phyloP scores from a whole-genome alignment of 53 echinoderm and acorn worm species.

The Holothuria leucospilota region DNA sequence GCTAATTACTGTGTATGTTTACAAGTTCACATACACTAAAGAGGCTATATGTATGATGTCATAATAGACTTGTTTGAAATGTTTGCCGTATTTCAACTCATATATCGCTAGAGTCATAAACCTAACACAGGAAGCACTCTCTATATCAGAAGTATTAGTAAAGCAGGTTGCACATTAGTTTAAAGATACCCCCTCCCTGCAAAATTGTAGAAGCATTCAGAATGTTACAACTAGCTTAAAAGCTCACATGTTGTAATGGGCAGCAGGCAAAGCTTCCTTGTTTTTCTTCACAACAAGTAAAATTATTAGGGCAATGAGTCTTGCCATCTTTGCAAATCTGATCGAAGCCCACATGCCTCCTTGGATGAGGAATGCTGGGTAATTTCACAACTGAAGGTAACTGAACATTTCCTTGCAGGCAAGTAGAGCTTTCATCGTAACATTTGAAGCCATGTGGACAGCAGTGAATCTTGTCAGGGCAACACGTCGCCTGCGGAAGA shows the following conservation, averaged over 20 bases:
- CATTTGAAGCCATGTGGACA: constrained; percentile 82
- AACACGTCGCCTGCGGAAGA: constrained; percentile 80
- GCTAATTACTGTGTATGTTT: too few species aligned
- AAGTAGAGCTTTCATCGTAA: constrained; percentile 52
- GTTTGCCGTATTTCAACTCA: too few species aligned
- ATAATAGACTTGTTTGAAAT: too few species aligned
- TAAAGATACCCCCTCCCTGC: too few species aligned
- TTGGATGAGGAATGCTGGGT: background rate
- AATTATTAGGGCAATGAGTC: constrained; percentile 52
- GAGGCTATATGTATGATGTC: too few species aligned
- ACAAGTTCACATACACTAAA: too few species aligned
- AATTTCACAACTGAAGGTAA: constrained; percentile 51
- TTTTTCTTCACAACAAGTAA: constrained; percentile 75
- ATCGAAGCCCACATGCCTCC: background rate
- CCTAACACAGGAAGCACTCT: too few species aligned
- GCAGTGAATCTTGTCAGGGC: constrained; percentile 82
- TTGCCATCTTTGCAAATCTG: constrained; percentile 22
- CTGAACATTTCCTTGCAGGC: constrained; percentile 46
- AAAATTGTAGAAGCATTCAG: background rate
- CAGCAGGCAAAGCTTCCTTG: constrained; percentile 79
- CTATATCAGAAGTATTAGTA: too few species aligned
- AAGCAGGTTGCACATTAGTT: too few species aligned
- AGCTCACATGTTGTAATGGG: constrained; percentile 53
- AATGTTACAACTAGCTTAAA: background rate
- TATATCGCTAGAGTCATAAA: too few species aligned